These are phyloP conservation scores for Aphelenchoides fujianensis DNA, from an alignment of 1,140 invertebrate species.

Conservation along the genomic window DNA sequence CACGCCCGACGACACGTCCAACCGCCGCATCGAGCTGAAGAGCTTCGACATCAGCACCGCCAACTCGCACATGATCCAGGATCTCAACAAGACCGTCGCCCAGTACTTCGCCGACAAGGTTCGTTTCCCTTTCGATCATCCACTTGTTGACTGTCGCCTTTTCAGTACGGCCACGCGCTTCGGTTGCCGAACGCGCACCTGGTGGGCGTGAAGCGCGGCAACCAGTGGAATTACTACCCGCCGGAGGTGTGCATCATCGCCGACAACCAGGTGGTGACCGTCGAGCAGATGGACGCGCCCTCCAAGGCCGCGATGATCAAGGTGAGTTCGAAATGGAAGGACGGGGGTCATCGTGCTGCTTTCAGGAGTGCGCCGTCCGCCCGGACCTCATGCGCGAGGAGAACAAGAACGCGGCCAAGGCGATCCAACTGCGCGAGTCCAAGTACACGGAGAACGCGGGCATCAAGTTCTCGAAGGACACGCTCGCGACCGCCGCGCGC, in stretches of 20 bases:
- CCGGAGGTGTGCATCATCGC: background rate
- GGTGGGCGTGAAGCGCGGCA: background rate
- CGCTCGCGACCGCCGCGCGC: background rate
- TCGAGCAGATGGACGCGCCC: slow-evolving; percentile 14
- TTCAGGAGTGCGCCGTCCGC: slow-evolving; percentile 7
- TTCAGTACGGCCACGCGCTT: background rate
- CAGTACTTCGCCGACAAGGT: slow-evolving; percentile 1
- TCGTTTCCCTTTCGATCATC: background rate
- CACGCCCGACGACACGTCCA: background rate
- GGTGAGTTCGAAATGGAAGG: background rate
- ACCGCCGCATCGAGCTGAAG: slow-evolving; percentile 5
- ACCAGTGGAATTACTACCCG: slow-evolving; percentile 1
- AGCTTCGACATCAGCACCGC: background rate
- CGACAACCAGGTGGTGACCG: slow-evolving; percentile 7
- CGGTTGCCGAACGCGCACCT: background rate
- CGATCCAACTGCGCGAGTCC: background rate
- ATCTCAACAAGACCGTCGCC: background rate
- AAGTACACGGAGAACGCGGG: background rate
- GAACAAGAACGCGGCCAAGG: background rate
- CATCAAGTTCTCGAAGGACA: background rate
- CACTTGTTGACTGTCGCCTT: background rate
- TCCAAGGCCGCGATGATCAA: slow-evolving; percentile 19
- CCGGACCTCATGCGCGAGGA: background rate
- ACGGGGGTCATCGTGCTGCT: background rate
- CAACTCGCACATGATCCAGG: background rate